Conservation (phyloP, 2,888 invertebrate species). For the Chloromyia formosa region DNA sequence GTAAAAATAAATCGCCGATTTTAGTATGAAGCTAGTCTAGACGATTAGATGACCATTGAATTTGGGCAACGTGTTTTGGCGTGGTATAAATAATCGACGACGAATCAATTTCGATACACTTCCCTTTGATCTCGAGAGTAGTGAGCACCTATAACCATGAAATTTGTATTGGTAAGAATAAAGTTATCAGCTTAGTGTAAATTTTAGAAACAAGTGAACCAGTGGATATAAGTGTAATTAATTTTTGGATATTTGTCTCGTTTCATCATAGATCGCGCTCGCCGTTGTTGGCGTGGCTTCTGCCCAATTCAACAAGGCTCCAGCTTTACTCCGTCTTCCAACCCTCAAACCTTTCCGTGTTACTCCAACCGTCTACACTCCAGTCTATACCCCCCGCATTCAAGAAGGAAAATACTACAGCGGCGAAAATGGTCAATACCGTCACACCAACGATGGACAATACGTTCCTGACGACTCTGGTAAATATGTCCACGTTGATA, state of each 20-base stretch:
- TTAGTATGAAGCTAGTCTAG: no score
- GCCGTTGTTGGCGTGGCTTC: slow-evolving; percentile 43
- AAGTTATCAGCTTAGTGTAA: not conserved
- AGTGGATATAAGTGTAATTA: slow-evolving; percentile 3
- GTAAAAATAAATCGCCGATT: not conserved
- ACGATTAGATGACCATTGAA: not conserved
- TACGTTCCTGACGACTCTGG: slow-evolving; percentile 68
- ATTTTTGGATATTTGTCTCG: slow-evolving; percentile 1
- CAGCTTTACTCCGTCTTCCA: slow-evolving; percentile 30
- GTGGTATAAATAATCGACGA: slow-evolving; percentile 38
- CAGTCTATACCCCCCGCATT: not conserved
- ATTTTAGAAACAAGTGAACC: not conserved
- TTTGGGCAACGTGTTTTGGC: not conserved
- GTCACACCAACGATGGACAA: slow-evolving; percentile 66
- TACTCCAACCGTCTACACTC: slow-evolving; percentile 6
- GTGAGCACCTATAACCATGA: slow-evolving; percentile 38
- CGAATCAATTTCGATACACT: slow-evolving; percentile 33
- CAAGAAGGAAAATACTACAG: slow-evolving; percentile 41
- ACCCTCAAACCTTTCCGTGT: slow-evolving; percentile 8
- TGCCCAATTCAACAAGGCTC: slow-evolving; percentile 42
- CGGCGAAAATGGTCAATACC: slow-evolving; percentile 64
- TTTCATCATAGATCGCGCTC: slow-evolving; percentile 4
- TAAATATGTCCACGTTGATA: slow-evolving; percentile 65
- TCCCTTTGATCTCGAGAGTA: slow-evolving; percentile 42
- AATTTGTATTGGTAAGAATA: slow-evolving; percentile 32